A percentile compares a stretch with the other conserved stretches of the same genome.
Evolutionary conservation across 2,888 invertebrate genomes (phyloP).

Genomic region (Eupelmus urozonus): DNA sequence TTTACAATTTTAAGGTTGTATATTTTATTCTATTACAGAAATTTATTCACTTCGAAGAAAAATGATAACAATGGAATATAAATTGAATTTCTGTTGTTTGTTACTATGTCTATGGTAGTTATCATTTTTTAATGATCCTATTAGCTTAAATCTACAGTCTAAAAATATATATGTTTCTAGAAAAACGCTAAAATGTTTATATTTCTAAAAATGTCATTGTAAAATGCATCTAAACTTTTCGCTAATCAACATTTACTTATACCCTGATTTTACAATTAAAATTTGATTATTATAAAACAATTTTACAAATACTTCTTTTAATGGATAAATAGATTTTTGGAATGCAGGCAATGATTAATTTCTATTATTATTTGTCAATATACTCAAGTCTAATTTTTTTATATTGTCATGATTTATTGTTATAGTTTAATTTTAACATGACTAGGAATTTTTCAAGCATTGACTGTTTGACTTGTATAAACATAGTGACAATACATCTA

Average conservation of each 20-base stretch:
- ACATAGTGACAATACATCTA: no score
- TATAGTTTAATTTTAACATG: slow-evolving; percentile 36
- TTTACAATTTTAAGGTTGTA: slow-evolving; percentile 34
- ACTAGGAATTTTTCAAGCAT: no score
- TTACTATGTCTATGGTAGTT: neutral
- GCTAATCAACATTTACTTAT: slow-evolving; percentile 30
- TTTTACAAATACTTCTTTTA: slow-evolving; percentile 24
- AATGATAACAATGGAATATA: neutral
- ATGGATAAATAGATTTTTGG: slow-evolving; percentile 35
- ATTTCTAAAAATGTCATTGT: slow-evolving; percentile 20
- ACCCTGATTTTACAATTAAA: slow-evolving; percentile 42
- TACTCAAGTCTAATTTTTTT: slow-evolving; percentile 14
- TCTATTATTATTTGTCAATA: neutral
- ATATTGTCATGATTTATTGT: slow-evolving; percentile 56
- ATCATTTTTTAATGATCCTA: neutral
- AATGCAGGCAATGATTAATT: slow-evolving; percentile 41
- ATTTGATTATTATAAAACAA: neutral
- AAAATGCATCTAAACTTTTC: slow-evolving; percentile 33
- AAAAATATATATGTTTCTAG: slow-evolving; percentile 37
- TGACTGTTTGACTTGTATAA: no score
- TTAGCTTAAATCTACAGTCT: slow-evolving; percentile 29
- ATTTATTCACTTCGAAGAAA: neutral
- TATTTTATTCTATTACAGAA: slow-evolving; percentile 2
- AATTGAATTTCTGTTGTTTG: neutral
- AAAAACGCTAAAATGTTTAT: slow-evolving; percentile 12